A percentile compares a stretch with the other conserved stretches of the same genome.
Evolutionary conservation across 2,888 invertebrate species (phyloP).

Genomic region (Eilema caniola): DNA sequence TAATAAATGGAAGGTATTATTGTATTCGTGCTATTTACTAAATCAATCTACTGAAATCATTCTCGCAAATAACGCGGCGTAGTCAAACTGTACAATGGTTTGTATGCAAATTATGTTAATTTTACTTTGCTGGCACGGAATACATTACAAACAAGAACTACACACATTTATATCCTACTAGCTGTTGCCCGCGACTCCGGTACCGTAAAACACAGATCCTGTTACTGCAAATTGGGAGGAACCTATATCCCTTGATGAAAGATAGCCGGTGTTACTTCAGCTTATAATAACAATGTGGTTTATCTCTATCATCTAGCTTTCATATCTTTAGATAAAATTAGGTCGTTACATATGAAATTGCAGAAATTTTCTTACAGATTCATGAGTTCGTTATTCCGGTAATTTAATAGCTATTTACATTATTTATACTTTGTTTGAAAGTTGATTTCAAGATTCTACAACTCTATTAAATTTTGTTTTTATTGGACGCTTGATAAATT

Average conservation of each 20-base stretch:
- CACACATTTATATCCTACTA: conserved; percentile 20
- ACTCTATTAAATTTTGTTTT: too few relatives aligned
- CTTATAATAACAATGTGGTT: too few relatives aligned
- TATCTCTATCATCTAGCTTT: neutral
- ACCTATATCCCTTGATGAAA: neutral
- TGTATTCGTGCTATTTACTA: conserved; percentile 10
- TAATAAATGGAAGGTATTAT: neutral
- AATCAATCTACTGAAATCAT: conserved; percentile 15
- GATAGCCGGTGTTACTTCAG: neutral
- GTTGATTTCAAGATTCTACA: too few relatives aligned
- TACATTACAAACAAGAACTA: conserved; percentile 30
- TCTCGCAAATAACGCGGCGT: conserved; percentile 8
- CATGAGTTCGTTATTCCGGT: too few relatives aligned
- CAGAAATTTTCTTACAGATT: too few relatives aligned
- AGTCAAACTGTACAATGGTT: conserved; percentile 16
- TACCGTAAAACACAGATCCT: neutral
- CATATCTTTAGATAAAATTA: too few relatives aligned
- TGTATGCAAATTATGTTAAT: conserved; percentile 43
- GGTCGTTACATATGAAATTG: too few relatives aligned
- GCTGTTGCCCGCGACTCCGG: neutral
- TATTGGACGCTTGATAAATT: too few relatives aligned
- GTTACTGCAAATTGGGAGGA: neutral
- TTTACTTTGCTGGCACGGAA: conserved; percentile 38
- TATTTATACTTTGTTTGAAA: too few relatives aligned
- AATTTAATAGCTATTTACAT: too few relatives aligned